Evolutionary conservation across 2,888 invertebrate genomes (phyloP).

Genomic region (Melanostoma mellinum): DNA sequence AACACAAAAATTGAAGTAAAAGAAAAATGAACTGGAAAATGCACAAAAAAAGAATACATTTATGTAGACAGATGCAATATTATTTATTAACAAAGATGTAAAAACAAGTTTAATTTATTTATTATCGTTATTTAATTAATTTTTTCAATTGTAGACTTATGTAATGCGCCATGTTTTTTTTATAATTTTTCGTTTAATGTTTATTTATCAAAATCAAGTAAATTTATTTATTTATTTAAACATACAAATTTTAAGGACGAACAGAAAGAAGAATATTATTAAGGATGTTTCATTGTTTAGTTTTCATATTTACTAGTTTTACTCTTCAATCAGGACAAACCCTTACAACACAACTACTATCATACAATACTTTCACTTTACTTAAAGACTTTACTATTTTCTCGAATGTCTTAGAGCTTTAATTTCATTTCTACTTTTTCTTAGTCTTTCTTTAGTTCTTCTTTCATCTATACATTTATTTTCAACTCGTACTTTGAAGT

Average conservation of each 20-base stretch:
- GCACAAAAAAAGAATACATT: slow-evolving; percentile 57
- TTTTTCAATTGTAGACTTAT: slow-evolving; percentile 24
- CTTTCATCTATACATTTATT: not conserved
- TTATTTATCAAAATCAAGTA: not conserved
- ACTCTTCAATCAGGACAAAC: too few relatives aligned
- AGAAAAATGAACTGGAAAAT: not conserved
- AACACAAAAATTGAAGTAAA: slow-evolving; percentile 3
- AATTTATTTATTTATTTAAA: slow-evolving; percentile 31
- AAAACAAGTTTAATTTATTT: slow-evolving; percentile 74
- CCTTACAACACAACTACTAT: too few relatives aligned
- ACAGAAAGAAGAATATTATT: not conserved
- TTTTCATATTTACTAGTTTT: slow-evolving; percentile 3
- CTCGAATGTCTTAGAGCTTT: not conserved
- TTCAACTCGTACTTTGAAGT: too few relatives aligned
- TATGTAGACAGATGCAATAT: slow-evolving; percentile 77
- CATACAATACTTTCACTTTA: too few relatives aligned
- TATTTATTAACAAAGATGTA: slow-evolving; percentile 67
- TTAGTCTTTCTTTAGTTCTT: slow-evolving; percentile 16
- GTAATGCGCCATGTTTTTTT: slow-evolving; percentile 61
- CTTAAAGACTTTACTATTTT: too few relatives aligned
- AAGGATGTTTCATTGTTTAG: not conserved
- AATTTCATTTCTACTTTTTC: slow-evolving; percentile 26
- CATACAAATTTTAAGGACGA: slow-evolving; percentile 71
- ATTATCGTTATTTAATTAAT: slow-evolving; percentile 44
- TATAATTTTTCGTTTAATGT: slow-evolving; percentile 77